Conservation (phyloP, 30 jellyfish, hydroid and myxozoan genomes). For the Cassiopea andromeda region DNA sequence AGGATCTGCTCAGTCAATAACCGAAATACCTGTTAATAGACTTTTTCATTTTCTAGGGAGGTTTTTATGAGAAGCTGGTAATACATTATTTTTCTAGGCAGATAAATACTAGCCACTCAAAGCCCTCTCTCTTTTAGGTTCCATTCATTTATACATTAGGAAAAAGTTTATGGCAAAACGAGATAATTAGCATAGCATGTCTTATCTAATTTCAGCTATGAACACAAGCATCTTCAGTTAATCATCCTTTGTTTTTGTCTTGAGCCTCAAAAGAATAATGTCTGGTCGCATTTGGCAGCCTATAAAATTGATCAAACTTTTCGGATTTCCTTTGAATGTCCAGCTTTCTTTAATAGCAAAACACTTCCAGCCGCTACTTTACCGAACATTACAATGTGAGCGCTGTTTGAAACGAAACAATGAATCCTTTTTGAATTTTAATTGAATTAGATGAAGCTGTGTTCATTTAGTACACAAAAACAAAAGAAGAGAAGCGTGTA, state of each 20-base stretch:
- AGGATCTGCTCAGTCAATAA: background rate
- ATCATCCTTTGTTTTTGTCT: no score
- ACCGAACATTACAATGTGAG: background rate
- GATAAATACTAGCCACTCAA: no score
- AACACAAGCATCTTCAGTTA: no score
- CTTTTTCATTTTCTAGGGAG: background rate
- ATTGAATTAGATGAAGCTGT: background rate
- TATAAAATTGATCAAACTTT: no score
- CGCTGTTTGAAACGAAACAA: background rate
- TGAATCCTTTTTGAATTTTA: background rate
- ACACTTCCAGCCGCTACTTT: background rate
- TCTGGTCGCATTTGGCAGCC: no score
- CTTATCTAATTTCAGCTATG: no score
- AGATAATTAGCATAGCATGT: no score
- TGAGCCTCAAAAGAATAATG: no score
- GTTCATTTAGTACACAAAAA: background rate
- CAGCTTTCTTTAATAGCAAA: background rate
- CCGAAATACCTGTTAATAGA: background rate
- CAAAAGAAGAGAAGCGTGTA: background rate
- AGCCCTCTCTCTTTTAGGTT: no score
- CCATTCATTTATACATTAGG: no score
- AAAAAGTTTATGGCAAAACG: no score
- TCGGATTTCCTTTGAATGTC: background rate
- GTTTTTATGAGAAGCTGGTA: background rate
- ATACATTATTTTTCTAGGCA: no score